Conservation (phyloP, 2,888 invertebrate species). For the Diplolepis rosae region DNA sequence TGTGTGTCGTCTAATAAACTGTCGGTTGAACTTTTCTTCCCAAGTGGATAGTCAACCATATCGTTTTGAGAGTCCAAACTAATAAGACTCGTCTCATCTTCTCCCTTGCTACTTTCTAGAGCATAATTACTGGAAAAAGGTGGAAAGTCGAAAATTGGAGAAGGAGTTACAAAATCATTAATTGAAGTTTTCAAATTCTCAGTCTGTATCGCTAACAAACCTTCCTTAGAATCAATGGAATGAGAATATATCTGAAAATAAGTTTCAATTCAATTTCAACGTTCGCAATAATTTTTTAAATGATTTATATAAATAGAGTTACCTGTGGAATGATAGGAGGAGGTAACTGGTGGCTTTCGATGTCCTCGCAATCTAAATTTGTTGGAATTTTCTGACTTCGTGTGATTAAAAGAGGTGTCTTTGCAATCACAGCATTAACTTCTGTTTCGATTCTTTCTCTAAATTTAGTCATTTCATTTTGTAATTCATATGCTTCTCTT, state of each 20-base stretch:
- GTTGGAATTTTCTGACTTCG: slow-evolving; percentile 79
- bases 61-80: slow-evolving; percentile 68
- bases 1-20: slow-evolving; percentile 62
- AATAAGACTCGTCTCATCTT: slow-evolving; percentile 70
- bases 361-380: slow-evolving; percentile 76
- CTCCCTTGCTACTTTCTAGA: slow-evolving; percentile 65
- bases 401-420: slow-evolving; percentile 84
- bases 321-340: slow-evolving; percentile 76
- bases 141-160: slow-evolving; percentile 70
- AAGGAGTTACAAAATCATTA: slow-evolving; percentile 69
- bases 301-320: slow-evolving; percentile 5
- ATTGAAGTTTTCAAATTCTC: slow-evolving; percentile 54
- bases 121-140: slow-evolving; percentile 66
- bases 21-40: slow-evolving; percentile 56
- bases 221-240: slow-evolving; percentile 53
- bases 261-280: not conserved
- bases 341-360: slow-evolving; percentile 74
- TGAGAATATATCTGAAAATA: slow-evolving; percentile 60
- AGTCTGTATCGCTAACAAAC: slow-evolving; percentile 44
- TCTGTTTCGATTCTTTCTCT: slow-evolving; percentile 84
- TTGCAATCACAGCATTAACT: slow-evolving; percentile 82
- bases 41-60: slow-evolving; percentile 53
- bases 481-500: slow-evolving; percentile 80
- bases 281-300: not conserved
- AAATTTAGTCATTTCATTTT: slow-evolving; percentile 83